Conservation (phyloP, 2,113 vertebrate species). For the Corythornis vintsioides region DNA sequence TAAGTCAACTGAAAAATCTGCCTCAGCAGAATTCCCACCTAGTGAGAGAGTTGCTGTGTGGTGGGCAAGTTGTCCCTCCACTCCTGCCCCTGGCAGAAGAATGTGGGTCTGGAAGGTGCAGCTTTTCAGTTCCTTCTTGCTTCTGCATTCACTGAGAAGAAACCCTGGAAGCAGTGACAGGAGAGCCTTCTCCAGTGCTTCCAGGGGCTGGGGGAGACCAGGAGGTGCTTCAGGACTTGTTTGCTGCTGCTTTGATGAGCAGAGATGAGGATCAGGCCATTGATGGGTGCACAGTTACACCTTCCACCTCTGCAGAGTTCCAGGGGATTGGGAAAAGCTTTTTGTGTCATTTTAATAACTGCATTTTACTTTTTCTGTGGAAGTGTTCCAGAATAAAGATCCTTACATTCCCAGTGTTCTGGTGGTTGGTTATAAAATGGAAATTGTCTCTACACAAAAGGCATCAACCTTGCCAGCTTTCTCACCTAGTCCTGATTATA, state of each 20-base stretch:
- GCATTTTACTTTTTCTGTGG: background rate
- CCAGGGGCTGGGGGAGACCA: background rate
- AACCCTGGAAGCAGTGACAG: rapidly evolving
- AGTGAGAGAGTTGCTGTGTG: background rate
- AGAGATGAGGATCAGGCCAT: background rate
- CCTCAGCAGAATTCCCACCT: background rate
- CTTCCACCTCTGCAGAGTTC: background rate
- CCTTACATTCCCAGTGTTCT: background rate
- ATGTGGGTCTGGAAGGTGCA: background rate
- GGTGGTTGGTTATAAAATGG: background rate
- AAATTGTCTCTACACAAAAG: background rate
- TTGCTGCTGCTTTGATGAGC: background rate
- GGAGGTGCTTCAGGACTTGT: background rate
- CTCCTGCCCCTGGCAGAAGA: background rate
- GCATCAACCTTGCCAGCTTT: background rate
- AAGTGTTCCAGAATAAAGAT: background rate
- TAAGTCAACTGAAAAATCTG: background rate
- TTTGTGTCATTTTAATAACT: background rate
- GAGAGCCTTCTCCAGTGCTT: background rate
- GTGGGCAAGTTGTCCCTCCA: background rate
- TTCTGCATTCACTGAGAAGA: background rate
- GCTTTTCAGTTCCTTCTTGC: background rate
- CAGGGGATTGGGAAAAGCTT: background rate
- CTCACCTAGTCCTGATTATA: background rate
- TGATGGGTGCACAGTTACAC: background rate